These are phyloP conservation scores for Takifugu bimaculatus DNA, from an alignment of 2,113 vertebrate genomes.

Conservation along the genomic window DNA sequence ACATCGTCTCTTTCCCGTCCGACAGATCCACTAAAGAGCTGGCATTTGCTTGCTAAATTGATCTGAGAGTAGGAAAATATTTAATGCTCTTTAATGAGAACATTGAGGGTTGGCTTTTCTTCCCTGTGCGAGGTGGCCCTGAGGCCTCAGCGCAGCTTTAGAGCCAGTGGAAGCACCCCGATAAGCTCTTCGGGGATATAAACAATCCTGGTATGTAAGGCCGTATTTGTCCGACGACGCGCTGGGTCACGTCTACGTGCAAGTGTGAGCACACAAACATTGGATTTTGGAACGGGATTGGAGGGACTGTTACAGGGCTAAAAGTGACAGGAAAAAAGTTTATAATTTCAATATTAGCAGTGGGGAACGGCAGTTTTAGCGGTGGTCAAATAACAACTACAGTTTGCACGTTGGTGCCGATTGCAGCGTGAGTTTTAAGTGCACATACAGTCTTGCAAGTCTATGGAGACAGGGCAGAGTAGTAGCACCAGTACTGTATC, in stretches of 20 bases:
- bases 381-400: no score
- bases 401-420: no score
- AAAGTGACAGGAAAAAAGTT: no score
- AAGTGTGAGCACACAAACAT: neutral
- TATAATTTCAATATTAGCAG: no score
- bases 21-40: no score
- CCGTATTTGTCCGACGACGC: slow-evolving; percentile 4
- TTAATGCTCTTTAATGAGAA: neutral
- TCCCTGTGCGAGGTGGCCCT: slow-evolving; percentile 15
- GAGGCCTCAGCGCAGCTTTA: slow-evolving; percentile 2
- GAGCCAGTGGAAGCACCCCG: slow-evolving; percentile 13
- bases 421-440: no score
- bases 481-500: neutral
- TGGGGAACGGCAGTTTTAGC: no score
- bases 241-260: slow-evolving; percentile 2
- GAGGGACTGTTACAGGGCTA: no score
- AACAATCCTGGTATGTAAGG: slow-evolving; percentile 28
- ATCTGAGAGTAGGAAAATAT: neutral
- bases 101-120: neutral
- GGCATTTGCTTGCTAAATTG: neutral
- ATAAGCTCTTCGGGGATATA: slow-evolving; percentile 28
- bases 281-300: neutral
- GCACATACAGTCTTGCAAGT: no score
- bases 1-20: no score
- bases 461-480: neutral